Evolutionary conservation across 2,797 vertebrate species (phyloP).

Genomic region (Alca torda): DNA sequence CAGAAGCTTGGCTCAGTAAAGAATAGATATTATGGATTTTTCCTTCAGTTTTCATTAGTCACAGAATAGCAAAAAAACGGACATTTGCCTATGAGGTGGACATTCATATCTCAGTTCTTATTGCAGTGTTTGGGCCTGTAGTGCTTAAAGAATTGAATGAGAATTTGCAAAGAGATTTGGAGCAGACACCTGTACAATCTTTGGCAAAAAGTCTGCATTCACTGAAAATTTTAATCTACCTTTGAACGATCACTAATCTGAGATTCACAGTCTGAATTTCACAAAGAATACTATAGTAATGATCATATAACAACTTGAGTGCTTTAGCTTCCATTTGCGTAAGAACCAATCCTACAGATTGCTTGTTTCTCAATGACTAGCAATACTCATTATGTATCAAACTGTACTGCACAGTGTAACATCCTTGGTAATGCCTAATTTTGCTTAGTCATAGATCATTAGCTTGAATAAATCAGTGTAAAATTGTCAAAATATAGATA

Average conservation of each 20-base stretch:
- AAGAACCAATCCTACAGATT: background rate
- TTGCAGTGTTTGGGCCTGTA: background rate
- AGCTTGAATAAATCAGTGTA: background rate
- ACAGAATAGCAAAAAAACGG: background rate
- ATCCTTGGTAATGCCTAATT: background rate
- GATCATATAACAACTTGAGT: background rate
- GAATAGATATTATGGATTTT: background rate
- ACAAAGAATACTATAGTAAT: background rate
- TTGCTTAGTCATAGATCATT: background rate
- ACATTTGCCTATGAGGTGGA: background rate
- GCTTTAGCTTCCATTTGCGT: background rate
- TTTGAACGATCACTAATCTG: background rate
- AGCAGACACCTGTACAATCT: background rate
- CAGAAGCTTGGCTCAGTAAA: background rate
- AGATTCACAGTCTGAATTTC: background rate
- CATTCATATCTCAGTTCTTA: background rate
- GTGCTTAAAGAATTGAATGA: background rate
- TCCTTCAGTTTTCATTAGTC: background rate
- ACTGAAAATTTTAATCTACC: background rate
- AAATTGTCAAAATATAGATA: background rate
- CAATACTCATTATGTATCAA: background rate
- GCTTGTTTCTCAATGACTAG: background rate
- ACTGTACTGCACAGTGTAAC: background rate
- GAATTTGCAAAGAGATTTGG: background rate
- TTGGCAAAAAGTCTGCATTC: background rate